Evolutionary conservation across 2,797 vertebrate genomes (phyloP), one percentile per base, ranked within the genome.

Genomic region (Lacerta viridis): DNA sequence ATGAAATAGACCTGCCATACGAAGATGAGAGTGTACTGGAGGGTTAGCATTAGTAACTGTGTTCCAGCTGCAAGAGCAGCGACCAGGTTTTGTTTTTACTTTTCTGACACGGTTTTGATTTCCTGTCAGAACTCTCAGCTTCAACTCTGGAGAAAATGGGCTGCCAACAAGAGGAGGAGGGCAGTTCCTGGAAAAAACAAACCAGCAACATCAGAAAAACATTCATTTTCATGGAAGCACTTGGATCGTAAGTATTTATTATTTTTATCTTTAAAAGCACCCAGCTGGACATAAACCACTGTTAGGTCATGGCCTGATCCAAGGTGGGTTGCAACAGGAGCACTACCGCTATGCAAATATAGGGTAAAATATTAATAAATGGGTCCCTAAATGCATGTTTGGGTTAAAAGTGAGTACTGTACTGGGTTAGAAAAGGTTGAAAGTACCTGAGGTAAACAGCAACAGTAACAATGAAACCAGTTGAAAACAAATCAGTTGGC

Each of bases 151-250:
- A 97, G 96, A 96, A 93, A 20, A 98, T 98, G 98, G 98, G 98
- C 87, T 97, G 96, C 85, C 98, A 98, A 90, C 98, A 98, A 85
- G 98, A 98, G 33, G 96, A 97, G 0, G 95, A 95, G 80, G 90
- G 94, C 89, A 97, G 97, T 92, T 97, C 97, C 94, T 99, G 99
- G 98, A 99, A 98, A 97, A 99, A 99, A 85, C 98, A 95, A 93
- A 98, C 97, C 1, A 98, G 85, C 94, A 99, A 99, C 95, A 99
- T 99, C 93, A 97, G 98, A 13, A 98, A 99, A 36, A 97, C 98
- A 1, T 99, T 99, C 92, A 97, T 98, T 84, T 99, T 99, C 96
- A 98, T 98, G 95, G 98, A 98, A 84, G 98, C 98, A 29, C 97
- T 99, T 93, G 99, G 99, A 81, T 98, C 98, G 98, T 99, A 95